Base-by-base conservation (phyloP, 2,888 invertebrate genomes). In the Monoplex corrugatus region DNA sequence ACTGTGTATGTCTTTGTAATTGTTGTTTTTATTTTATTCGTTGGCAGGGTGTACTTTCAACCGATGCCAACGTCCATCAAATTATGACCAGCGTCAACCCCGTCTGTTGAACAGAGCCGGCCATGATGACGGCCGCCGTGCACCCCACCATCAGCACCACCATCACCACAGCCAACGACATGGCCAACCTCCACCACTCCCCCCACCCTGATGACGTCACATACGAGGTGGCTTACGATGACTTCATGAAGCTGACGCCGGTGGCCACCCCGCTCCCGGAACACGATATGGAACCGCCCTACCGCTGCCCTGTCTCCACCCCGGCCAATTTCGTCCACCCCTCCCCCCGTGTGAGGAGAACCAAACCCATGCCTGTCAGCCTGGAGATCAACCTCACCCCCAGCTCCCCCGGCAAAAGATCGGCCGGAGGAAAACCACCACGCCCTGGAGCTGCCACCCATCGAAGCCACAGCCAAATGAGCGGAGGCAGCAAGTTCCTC, bases 241-340 rank as follows among this genome's bases (percentile, higher is more conserved):
- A 87, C 50, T 8, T 75, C 19, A 16, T 38, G 35, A 50, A 57
- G n/a, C 35, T 80, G 43, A 83, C 88, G 35, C 83, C 83, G 40
- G 44, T 5, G 19, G 23, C 88, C 40, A 43, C 40, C 28, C 78
- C 87, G 32, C 38, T 19, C 5, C 87, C 38, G 1, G 44, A n/a
- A 5, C 38, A 43, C 0, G 88, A 83, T 8, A 19, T n/a, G 50
- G 88, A 88, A n/a, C 87, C 50, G 16, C 82, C 88, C 16, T 90
- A 90, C 83, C 86, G 90, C n/a, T 90, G 90, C 72, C 90, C 90
- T 23, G 90, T 90, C 38, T 90, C 88, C 86, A 90, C 90, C 82
- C 90, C 90, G 50, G 88, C 90, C 38, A 90, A 88, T 72, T 68
- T 87, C 84, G 68, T 72, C 13, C 85, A 83, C 72, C 86, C 86